Evolutionary conservation across 2,797 vertebrate genomes (phyloP), one percentile per base, ranked within the genome.

Genomic region (Acipenser oxyrinchus): DNA sequence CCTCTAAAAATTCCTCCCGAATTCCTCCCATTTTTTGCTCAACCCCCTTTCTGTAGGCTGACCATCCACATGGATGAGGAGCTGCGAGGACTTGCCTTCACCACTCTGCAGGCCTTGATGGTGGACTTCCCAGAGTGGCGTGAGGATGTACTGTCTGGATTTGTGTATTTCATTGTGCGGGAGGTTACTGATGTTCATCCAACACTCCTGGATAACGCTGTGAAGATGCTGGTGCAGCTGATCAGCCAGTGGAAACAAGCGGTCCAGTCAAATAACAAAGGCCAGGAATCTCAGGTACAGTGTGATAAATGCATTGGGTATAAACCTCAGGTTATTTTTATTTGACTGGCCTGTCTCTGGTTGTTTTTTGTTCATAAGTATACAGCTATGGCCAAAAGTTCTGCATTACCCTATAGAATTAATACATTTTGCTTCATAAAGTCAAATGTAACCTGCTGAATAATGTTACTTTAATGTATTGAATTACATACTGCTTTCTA

Each of bases 1-100:
- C 23, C 2, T 37, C 23, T 37, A 37, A 37, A 37, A 37, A 37
- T 37, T 37, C 23, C 23, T 37, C 23, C 23, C 23, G 2, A 37
- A 37, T 37, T 37, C 23, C 3, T 2, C 0, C 23, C 2, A 37
- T 37, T 37, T 37, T 37, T 37, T 37, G 2, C 23, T 37, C 23
- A 37, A 37, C 2, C 23, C 4, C 23, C 23, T 37, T 37, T 60
- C 11, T 60, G 10, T 67, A 99, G 97, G 83, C 81, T 99, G 78
- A 99, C 97, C 64, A 90, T 98, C 83, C 97, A 99, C 75, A 99
- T 99, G 97, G 97, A 99, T 66, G 96, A 99, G 86, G 97, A 99
- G 81, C 89, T 99, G 60, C 94, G 97, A 59, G 93, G 94, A 65
- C 90, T 97, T 76, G 97, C 97, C 73, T 99, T 99, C 81, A 96